Base-by-base conservation (phyloP, 2,888 invertebrate genomes). In the Chymomyza fuscimana region DNA sequence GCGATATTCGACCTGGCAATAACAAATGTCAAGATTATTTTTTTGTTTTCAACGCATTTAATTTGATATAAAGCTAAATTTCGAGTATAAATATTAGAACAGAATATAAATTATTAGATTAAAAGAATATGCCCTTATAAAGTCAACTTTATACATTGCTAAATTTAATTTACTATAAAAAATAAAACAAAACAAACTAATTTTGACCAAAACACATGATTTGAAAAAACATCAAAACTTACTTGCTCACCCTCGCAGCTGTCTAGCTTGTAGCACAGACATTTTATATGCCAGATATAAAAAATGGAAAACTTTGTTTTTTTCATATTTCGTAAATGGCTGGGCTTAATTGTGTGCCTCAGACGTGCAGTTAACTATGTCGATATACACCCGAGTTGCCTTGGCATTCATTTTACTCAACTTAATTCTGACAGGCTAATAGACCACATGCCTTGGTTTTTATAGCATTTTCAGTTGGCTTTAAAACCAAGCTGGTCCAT, bases 291-390 rank as follows among this genome's bases (percentile, higher is more conserved):
- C 60, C 52, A 62, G 7, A 54, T 22, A 54, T 19, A 54, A 54
- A 54, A 62, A 46, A 46, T 54, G n/a, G 32, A 10, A 15, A 59
- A 59, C 59, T 59, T 59, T 77, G 74, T 80, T 80, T 74, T 72
- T 64, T 19, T 19, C 15, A 78, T 78, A 72, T 72, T 84, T 84
- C 74, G 72, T 81, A 77, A 78, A 73, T 73, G 81, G 63, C 73
- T 79, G 78, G 74, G 65, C 63, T 69, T 78, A 82, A 83, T 78
- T 79, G 22, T 25, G 25, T n/a, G 60, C 22, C 16, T 22, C 22
- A 54, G 54, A 46, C 40, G 40, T 46, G 40, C 40, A 46, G 40
- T 46, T 46, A 12, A 46, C 40, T 46, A 46, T 46, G 40, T 46
- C 40, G 40, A 46, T 46, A 12, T 46, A 12, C 40, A 7, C 0